Conservation (phyloP, 2,888 invertebrate genomes). For the Drosophila neotestacea region DNA sequence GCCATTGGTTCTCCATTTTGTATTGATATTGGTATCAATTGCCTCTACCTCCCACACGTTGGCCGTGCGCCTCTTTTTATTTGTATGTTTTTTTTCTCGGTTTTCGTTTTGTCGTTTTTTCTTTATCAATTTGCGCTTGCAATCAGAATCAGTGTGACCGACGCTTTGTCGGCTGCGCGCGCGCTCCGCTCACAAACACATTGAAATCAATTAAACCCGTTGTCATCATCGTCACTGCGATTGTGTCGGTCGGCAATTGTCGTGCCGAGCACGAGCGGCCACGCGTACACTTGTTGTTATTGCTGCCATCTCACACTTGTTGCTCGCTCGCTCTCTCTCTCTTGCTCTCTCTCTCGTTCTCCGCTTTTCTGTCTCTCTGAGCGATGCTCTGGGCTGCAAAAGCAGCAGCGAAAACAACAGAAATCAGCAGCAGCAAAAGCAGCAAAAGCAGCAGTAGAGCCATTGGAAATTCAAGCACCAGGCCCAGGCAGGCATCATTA, state of each 20-base stretch:
- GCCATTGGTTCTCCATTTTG: constrained; percentile 19
- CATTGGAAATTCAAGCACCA: constrained; percentile 43
- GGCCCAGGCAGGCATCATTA: constrained; percentile 59
- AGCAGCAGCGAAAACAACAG: constrained; percentile 32
- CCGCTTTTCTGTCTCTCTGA: constrained; percentile 6
- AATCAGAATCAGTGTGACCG: constrained; percentile 57
- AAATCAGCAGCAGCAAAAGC: neutral
- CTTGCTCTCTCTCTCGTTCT: neutral
- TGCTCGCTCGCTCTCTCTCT: constrained; percentile 2
- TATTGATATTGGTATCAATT: constrained; percentile 48
- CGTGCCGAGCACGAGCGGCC: constrained; percentile 54
- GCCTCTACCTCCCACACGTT: constrained; percentile 20
- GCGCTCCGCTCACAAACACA: constrained; percentile 62
- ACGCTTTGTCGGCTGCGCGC: constrained; percentile 17
- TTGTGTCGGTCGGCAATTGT: constrained; percentile 21
- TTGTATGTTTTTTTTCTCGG: no score
- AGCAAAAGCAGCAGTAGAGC: constrained; percentile 8
- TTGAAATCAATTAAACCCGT: constrained; percentile 72
- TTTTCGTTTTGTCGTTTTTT: no score
- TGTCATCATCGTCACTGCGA: constrained; percentile 35
- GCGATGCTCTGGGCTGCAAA: constrained; percentile 30
- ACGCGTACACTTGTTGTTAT: constrained; percentile 72
- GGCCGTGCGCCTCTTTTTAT: constrained; percentile 3
- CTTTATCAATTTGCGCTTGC: constrained; percentile 66
- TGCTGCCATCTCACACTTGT: constrained; percentile 19